Conservation (phyloP, 2,113 vertebrate species). For the Stictonetta naevosa region DNA sequence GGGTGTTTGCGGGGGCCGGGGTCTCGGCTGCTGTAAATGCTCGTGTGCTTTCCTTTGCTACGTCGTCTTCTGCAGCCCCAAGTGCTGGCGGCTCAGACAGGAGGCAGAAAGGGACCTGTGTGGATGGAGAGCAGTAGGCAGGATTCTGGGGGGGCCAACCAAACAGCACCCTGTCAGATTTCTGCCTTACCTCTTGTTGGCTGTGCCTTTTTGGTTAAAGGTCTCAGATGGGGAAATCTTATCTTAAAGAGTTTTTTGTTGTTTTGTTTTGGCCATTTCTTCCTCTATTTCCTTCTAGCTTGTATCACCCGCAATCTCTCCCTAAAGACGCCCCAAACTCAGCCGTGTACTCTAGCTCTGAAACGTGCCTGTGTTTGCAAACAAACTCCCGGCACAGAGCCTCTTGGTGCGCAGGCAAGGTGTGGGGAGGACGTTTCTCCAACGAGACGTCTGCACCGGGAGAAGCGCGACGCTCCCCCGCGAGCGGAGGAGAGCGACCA, state of each 20-base stretch:
- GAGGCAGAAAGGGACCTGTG: background rate
- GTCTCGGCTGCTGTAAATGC: background rate
- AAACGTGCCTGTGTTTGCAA: slow-evolving; percentile 1
- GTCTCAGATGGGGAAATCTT: background rate
- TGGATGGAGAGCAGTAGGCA: background rate
- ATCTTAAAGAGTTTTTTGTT: background rate
- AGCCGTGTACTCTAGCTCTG: background rate
- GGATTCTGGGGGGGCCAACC: background rate
- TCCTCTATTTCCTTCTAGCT: background rate
- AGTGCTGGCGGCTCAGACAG: background rate
- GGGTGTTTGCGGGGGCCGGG: background rate
- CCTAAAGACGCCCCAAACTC: background rate
- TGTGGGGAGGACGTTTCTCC: background rate
- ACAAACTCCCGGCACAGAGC: background rate
- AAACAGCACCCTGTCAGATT: background rate
- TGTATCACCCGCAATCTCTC: background rate
- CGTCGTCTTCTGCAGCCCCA: background rate
- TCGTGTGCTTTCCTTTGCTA: background rate
- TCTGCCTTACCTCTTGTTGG: background rate
- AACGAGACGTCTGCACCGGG: background rate
- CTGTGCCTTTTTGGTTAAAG: background rate
- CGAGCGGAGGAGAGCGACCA: background rate
- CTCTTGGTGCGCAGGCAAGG: background rate
- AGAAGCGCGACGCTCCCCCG: fast-evolving
- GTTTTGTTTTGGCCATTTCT: background rate